A percentile compares a stretch with the other conserved stretches of the same genome.
These are phyloP conservation scores for Montipora efflorescens DNA, from an alignment of 64 coral and sea anemone species.

Conservation along the genomic window DNA sequence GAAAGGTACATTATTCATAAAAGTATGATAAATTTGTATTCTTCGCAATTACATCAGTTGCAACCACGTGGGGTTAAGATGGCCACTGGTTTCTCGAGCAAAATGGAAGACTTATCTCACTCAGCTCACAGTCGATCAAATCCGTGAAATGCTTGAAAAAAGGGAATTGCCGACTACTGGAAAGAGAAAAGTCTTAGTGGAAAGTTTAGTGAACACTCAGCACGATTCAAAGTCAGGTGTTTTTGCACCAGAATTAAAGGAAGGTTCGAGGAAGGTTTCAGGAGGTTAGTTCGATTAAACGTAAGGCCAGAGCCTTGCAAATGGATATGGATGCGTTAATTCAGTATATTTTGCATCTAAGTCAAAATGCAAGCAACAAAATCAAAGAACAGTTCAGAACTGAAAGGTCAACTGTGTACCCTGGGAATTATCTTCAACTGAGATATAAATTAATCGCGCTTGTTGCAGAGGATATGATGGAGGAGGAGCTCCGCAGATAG, in stretches of 20 bases:
- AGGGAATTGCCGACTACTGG: slow-evolving; percentile 1
- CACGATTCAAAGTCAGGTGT: slow-evolving; percentile 11
- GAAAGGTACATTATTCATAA: too few relatives aligned
- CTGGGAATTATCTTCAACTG: slow-evolving; percentile 11
- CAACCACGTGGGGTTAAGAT: not conserved
- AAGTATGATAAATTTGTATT: not conserved
- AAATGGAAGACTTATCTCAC: not conserved
- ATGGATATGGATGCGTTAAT: slow-evolving; percentile 38
- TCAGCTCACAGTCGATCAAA: not conserved
- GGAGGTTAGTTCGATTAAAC: slow-evolving; percentile 3
- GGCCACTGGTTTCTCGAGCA: not conserved
- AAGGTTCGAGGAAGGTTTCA: not conserved
- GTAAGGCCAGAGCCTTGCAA: slow-evolving; percentile 50
- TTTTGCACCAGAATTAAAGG: not conserved
- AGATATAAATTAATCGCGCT: slow-evolving; percentile 29
- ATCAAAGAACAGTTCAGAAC: slow-evolving; percentile 37
- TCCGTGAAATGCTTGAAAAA: not conserved
- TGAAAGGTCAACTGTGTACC: slow-evolving; percentile 27
- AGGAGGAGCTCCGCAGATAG: slow-evolving; percentile 25
- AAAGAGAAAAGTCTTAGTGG: slow-evolving; percentile 4
- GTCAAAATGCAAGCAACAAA: slow-evolving; percentile 14
- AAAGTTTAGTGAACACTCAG: not conserved
- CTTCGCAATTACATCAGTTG: not conserved
- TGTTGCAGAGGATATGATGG: slow-evolving; percentile 18
- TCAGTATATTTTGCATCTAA: slow-evolving; percentile 7